Evolutionary conservation across 2,888 invertebrate species (phyloP).

Genomic region (Coelopa pilipes): DNA sequence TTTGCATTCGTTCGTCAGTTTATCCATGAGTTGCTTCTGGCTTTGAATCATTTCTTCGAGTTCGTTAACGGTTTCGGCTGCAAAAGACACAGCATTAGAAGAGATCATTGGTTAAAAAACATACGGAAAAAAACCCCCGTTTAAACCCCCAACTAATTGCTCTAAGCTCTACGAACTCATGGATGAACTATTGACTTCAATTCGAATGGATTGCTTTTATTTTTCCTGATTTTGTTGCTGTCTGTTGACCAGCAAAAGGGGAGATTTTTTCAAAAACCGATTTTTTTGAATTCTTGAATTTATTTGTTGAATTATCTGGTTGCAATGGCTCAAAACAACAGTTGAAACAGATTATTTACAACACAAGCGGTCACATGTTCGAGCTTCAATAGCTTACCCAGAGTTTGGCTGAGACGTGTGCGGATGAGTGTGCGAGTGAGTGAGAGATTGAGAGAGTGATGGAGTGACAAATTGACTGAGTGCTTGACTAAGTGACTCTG

Average conservation of each 20-base stretch:
- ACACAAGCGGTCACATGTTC: constrained; percentile 54
- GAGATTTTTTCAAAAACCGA: neutral
- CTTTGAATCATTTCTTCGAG: constrained; percentile 90
- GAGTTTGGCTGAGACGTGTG: constrained; percentile 45
- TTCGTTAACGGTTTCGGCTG: constrained; percentile 89
- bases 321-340: constrained; percentile 2
- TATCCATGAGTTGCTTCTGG: constrained; percentile 93
- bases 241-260: too few relatives aligned
- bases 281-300: neutral
- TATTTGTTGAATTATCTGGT: too few relatives aligned
- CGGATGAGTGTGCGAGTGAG: neutral
- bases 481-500: neutral
- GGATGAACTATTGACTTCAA: constrained; percentile 75
- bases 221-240: neutral
- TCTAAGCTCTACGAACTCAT: constrained; percentile 68
- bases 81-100: constrained; percentile 64
- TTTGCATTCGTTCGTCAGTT: constrained; percentile 89
- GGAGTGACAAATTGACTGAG: neutral
- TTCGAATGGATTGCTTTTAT: constrained; percentile 1
- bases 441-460: too few relatives aligned
- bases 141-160: neutral
- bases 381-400: constrained; percentile 68
- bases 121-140: neutral
- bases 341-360: neutral
- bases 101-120: constrained; percentile 4